Percentiles rank a stretch among this genome's conserved stretches.
These are phyloP conservation scores for Mirounga angustirostris DNA, from an alignment of 2,113 vertebrate genomes.

Conservation along the genomic window DNA sequence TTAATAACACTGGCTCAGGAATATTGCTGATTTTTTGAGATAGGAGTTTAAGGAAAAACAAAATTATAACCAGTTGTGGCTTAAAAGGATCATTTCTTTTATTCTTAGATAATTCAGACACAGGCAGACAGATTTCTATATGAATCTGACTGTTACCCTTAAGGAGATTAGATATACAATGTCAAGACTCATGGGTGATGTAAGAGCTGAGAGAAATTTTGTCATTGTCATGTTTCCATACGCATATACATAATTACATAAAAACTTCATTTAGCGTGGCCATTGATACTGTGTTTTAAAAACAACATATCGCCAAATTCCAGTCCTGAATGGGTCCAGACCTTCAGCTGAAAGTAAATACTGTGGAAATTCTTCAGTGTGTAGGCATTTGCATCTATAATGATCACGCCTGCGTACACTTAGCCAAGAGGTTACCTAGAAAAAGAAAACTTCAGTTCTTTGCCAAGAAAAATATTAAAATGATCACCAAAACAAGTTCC, in stretches of 20 bases:
- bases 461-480: slow-evolving; percentile 1
- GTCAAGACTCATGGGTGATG: background rate
- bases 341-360: background rate
- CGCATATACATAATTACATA: background rate
- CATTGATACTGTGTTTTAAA: background rate
- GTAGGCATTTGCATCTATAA: background rate
- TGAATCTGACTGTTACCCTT: background rate
- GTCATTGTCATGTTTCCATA: background rate
- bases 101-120: background rate
- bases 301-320: background rate
- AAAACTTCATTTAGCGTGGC: background rate
- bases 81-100: background rate
- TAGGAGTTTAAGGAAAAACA: background rate
- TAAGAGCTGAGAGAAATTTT: slow-evolving; percentile 3
- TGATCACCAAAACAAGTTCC: background rate
- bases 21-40: background rate
- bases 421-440: background rate
- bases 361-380: background rate
- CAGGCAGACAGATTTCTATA: background rate
- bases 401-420: background rate
- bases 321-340: background rate
- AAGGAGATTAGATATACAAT: background rate
- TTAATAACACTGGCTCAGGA: background rate
- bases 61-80: background rate
- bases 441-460: background rate